Conservation (phyloP, 2,797 vertebrate species). For the Chlorospingus semifuscus region DNA sequence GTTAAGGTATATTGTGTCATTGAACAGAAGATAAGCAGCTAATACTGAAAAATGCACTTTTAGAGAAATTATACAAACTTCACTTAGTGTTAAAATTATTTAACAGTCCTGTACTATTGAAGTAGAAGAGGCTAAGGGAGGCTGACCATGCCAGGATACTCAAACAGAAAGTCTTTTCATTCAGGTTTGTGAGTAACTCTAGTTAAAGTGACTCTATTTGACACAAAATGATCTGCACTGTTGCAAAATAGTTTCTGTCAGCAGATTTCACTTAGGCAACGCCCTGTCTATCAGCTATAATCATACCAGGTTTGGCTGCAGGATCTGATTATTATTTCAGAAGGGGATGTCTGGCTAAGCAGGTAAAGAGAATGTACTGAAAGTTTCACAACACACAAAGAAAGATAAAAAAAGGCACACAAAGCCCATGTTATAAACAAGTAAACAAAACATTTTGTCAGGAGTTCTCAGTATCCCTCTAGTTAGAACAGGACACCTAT, state of each 20-base stretch:
- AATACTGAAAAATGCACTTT: background rate
- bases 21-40: background rate
- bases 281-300: background rate
- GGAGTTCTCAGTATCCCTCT: background rate
- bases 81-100: background rate
- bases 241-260: constrained; percentile 42
- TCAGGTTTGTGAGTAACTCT: background rate
- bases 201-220: background rate
- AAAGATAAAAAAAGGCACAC: background rate
- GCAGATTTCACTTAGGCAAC: background rate
- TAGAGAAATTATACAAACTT: background rate
- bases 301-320: background rate
- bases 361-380: background rate
- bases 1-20: background rate
- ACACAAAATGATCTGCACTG: background rate
- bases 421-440: background rate
- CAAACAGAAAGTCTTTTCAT: constrained; percentile 3
- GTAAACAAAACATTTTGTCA: background rate
- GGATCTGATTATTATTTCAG: background rate
- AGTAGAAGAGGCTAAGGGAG: background rate
- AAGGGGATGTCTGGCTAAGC: background rate
- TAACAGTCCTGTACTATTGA: background rate
- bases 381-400: background rate
- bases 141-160: background rate
- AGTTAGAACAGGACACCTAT: background rate